Evolutionary conservation across 2,888 invertebrate species (phyloP), one percentile per base, ranked within the genome.

Genomic region (Oligia latruncula): DNA sequence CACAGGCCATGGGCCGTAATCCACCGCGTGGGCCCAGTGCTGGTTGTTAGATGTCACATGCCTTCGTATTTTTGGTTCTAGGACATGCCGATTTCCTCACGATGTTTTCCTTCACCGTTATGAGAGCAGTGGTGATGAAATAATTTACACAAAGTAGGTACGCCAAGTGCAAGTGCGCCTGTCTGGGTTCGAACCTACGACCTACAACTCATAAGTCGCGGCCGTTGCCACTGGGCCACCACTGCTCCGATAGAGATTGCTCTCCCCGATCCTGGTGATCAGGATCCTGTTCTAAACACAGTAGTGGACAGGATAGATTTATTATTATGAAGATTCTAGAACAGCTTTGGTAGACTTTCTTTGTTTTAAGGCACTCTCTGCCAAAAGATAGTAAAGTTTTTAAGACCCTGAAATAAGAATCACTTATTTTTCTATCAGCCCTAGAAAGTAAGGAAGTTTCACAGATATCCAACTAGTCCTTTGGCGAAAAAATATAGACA

Each of bases 401-500:
- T 55, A 46, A 68, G 35, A 77, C 23, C 15, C 6, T 46, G 1
- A 58, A 40, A 55, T 11, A 23, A 46, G 17, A 55, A 35, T 29
- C 17, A 29, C 13, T 55, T 29, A 79, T 46, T 15, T 55, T 43
- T 52, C 11, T 43, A 35, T 35, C 20, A 60, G 23, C 13, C 9
- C 23, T 55, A 55, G 35, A 58, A 46, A 67, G 4, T 46, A 43
- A 17, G 15, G 0, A 60, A 40, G 13, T 40, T 29, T 43, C 3
- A 55, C 4, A 20, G 15, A 23, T n/a, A 65, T 62, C 11, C 13
- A 49, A 29, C n/a, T 23, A 17, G 4, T 13, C 5, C 43, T 67
- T 62, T 23, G n/a, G 20, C n/a, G 20, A 72, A 52, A 46, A 72
- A 77, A 79, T 83, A 77, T 75, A 55, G 74, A 75, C 66, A 83